These are phyloP conservation scores for Nematostella vectensis DNA, from an alignment of 92 coral and sea anemone genomes.

Conservation along the genomic window DNA sequence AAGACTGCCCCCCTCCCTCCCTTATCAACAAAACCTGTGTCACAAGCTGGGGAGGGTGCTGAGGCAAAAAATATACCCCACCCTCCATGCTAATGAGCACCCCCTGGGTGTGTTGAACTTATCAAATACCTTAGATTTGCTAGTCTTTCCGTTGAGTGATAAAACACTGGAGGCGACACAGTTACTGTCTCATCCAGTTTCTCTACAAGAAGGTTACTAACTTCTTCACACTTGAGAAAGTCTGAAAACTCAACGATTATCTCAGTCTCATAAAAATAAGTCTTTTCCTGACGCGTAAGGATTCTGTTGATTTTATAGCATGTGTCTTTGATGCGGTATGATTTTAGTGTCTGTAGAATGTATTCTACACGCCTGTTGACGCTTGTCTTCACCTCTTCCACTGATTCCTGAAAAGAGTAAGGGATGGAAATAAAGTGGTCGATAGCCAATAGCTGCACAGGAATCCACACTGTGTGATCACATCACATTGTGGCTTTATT, in stretches of 20 bases:
- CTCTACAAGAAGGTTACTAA: constrained; percentile 88
- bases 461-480: too few species aligned
- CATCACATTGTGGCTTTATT: too few species aligned
- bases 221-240: constrained; percentile 84
- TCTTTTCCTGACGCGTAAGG: constrained; percentile 51
- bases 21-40: too few species aligned
- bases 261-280: constrained; percentile 62
- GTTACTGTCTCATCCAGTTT: constrained; percentile 81
- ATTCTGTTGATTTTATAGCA: constrained; percentile 58
- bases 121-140: constrained; percentile 73
- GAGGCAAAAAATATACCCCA: too few species aligned
- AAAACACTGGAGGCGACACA: constrained; percentile 68
- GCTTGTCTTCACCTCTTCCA: constrained; percentile 86
- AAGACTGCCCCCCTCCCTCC: too few species aligned
- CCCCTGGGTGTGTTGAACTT: too few species aligned
- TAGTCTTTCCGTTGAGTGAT: constrained; percentile 58
- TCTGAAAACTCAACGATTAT: constrained; percentile 70
- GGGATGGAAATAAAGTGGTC: too few species aligned
- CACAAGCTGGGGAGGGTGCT: too few species aligned
- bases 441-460: too few species aligned
- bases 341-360: constrained; percentile 72
- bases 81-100: too few species aligned
- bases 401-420: constrained; percentile 63
- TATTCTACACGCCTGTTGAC: constrained; percentile 92
- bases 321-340: constrained; percentile 64